Base-by-base conservation (phyloP, 2,113 vertebrate species). In the Epinephelus lanceolatus region DNA sequence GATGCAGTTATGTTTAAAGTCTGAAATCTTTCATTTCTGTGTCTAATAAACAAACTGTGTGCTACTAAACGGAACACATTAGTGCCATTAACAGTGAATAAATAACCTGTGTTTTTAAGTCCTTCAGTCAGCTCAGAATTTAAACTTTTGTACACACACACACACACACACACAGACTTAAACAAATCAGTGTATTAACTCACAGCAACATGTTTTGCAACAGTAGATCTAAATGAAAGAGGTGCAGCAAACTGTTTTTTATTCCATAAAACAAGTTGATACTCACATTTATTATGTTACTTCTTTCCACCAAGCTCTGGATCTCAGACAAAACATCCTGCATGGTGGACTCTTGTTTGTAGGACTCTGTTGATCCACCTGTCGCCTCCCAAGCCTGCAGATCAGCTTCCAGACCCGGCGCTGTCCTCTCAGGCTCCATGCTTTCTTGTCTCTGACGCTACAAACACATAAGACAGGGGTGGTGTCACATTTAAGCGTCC, bases 211-310 rank as follows among this genome's bases (percentile, higher is more conserved):
- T 30, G 55, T 19, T 61, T 51, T 60, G 17, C 14, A n/a, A 33
- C 7, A 18, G 33, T 11, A 23, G 4, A 17, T 55, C 14, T 21
- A 68, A 55, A 17, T 13, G 4, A 13, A 2, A 68, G 1, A 33
- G 13, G 71, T 62, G 23, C 14, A 15, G 18, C 1, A 21, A 55
- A 17, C 7, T 1, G 2, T 47, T 15, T 49, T 23, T 6, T 60
- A 62, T 12, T 45, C 2, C 8, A 10, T 45, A 12, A 45, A 69
- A 55, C 15, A 4, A 56, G 40, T 10, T 25, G 7, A 79, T 87
- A 92, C 94, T 94, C 86, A 96, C 95, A 52, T 91, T 86, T 61
- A 89, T 88, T 27, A 89, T 76, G 85, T 84, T 69, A 25, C 88
- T 90, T 70, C 33, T 89, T 59, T 91, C 92, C 80, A 91, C 88